A percentile compares a stretch with the other conserved stretches of the same genome.
Conservation (phyloP, 2,888 invertebrate species). For the Dasypolia templi region DNA sequence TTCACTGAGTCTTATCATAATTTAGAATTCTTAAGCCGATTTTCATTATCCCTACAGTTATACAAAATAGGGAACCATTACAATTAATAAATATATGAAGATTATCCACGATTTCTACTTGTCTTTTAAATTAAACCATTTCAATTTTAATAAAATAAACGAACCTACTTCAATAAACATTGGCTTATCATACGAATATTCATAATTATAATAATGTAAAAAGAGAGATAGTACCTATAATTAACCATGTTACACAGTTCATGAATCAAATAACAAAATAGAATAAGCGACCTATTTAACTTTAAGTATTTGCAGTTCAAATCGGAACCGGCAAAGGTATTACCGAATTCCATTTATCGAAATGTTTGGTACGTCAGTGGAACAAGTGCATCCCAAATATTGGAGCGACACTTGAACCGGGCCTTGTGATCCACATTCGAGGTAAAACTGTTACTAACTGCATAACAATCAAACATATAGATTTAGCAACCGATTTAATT, state of each 20-base stretch:
- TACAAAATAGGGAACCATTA: constrained; percentile 15
- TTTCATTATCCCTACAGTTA: constrained; percentile 33
- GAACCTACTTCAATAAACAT: background rate
- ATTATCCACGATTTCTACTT: background rate
- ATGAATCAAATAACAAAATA: constrained; percentile 12
- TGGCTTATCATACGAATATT: background rate
- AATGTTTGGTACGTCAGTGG: constrained; percentile 75
- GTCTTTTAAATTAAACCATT: constrained; percentile 10
- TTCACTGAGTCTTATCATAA: constrained; percentile 59
- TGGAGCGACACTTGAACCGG: constrained; percentile 76
- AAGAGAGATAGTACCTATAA: background rate
- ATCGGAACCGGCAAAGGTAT: constrained; percentile 59
- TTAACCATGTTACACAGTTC: background rate
- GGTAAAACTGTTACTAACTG: constrained; percentile 53
- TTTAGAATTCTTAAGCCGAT: constrained; percentile 50
- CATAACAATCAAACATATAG: constrained; percentile 23
- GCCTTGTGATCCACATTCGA: constrained; percentile 70
- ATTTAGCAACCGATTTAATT: background rate
- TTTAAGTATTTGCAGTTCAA: constrained; percentile 32
- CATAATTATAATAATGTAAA: background rate
- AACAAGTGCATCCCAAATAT: constrained; percentile 81
- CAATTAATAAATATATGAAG: constrained; percentile 23
- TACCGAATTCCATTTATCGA: constrained; percentile 74
- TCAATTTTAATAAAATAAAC: background rate
- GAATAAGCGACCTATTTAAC: constrained; percentile 13